Evolutionary conservation across 2,888 invertebrate genomes (phyloP), one percentile per base, ranked within the genome.

Genomic region (Xestia rhomboidea): DNA sequence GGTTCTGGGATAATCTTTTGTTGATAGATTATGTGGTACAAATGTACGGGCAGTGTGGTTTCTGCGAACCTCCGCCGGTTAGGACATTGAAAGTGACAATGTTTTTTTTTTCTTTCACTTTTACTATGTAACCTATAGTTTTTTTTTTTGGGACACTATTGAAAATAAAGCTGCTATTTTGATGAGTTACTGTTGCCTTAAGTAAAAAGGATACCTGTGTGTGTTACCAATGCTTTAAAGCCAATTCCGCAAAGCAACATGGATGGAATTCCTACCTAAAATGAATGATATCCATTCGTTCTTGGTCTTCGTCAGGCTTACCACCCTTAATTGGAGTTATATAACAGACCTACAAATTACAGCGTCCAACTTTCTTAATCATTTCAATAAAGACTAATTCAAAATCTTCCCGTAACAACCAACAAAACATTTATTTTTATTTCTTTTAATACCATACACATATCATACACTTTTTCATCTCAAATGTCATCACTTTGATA

Each of bases 1-100:
- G 86, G 88, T 84, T 92, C 93, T 92, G 88, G 93, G 94, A 95
- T 96, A 96, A 96, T 95, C 96, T 95, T 94, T 95, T 96, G 96
- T 96, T 96, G 96, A 95, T 94, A 94, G 93, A 92, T 91, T 90
- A 87, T 91, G 94, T 93, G 93, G 91, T 90, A 91, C 87, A 85
- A 74, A 75, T 75, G 62, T 51, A 81, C 44, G 62, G 49, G 91
- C 87, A 88, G 91, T 77, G 87, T 80, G 92, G 90, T 92, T 95
- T 95, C 94, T 84, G 57, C 81, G 95, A 95, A 95, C 81, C 82
- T 85, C 85, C 86, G 87, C 88, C 85, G 86, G 84, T 89, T 54
- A 80, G 85, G 85, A 87, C 77, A 88, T 87, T 82, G 91, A 93
- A 93, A 93, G 93, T 94, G 94, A 94, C 93, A 92, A 91, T 92